phyloP scores from a whole-genome alignment of 2,888 invertebrate species.

The Helleia helle region DNA sequence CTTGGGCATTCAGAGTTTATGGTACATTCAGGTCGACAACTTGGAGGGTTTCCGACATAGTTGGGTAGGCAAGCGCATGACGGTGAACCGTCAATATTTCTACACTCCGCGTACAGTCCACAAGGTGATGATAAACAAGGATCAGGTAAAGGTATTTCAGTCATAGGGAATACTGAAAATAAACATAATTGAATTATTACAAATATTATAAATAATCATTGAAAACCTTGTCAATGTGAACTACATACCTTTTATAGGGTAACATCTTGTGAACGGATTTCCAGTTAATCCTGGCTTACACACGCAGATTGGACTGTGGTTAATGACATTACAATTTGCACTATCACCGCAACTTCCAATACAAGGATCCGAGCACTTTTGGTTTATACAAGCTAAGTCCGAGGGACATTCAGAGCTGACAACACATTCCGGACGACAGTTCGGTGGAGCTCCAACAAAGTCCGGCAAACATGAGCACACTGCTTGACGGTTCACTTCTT shows the following conservation, averaged over 20 bases:
- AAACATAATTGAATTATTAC: too few species aligned
- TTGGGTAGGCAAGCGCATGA: slow-evolving; percentile 75
- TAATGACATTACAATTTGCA: slow-evolving; percentile 76
- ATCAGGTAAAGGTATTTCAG: slow-evolving; percentile 40
- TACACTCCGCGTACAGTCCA: slow-evolving; percentile 77
- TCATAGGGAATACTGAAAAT: slow-evolving; percentile 47
- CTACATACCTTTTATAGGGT: slow-evolving; percentile 65
- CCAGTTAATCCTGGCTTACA: slow-evolving; percentile 82
- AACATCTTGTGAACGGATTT: slow-evolving; percentile 84
- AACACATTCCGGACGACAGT: slow-evolving; percentile 82
- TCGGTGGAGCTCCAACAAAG: slow-evolving; percentile 80
- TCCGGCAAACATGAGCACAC: slow-evolving; percentile 79
- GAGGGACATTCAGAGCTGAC: slow-evolving; percentile 79
- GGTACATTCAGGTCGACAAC: slow-evolving; percentile 79
- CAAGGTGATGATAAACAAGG: slow-evolving; percentile 81
- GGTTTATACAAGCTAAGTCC: slow-evolving; percentile 78
- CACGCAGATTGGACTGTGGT: slow-evolving; percentile 83
- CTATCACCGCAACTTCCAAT: slow-evolving; percentile 75
- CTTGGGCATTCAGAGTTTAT: slow-evolving; percentile 81
- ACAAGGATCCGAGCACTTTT: slow-evolving; percentile 81
- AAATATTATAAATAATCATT: too few species aligned
- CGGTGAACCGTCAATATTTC: slow-evolving; percentile 67
- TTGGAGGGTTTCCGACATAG: slow-evolving; percentile 78
- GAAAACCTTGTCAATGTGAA: not conserved
- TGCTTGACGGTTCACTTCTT: slow-evolving; percentile 79